Conservation (phyloP, 2,797 vertebrate genomes). For the Leuciscus waleckii region DNA sequence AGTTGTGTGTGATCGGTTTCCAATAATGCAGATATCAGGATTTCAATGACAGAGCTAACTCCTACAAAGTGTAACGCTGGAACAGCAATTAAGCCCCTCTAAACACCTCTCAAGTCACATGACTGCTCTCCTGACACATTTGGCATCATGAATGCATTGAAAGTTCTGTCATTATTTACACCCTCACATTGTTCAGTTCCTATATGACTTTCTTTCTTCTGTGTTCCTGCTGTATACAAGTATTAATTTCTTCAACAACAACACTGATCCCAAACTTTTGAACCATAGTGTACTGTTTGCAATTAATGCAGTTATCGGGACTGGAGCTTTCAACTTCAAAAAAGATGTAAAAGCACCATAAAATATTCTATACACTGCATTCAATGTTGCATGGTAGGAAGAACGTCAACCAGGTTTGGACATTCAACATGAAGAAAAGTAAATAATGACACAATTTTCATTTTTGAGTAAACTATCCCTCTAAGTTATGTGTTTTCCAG, state of each 20-base stretch:
- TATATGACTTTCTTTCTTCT: background rate
- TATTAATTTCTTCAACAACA: background rate
- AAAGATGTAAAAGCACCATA: background rate
- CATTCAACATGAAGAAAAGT: conserved; percentile 4
- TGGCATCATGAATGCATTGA: background rate
- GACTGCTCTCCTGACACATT: background rate
- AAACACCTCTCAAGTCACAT: background rate
- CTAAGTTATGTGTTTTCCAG: conserved; percentile 32
- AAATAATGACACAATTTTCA: conserved; percentile 31
- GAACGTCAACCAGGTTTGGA: background rate
- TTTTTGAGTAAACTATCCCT: conserved; percentile 25
- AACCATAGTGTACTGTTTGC: background rate
- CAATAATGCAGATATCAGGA: conserved; percentile 7
- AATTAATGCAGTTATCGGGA: background rate
- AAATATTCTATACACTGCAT: background rate
- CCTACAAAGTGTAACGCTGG: background rate
- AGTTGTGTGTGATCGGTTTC: background rate
- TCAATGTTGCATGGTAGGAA: background rate
- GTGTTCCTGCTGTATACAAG: too few relatives aligned
- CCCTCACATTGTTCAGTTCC: background rate
- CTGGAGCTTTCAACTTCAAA: background rate
- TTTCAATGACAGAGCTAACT: conserved; percentile 1
- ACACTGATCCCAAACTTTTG: background rate
- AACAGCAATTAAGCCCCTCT: background rate
- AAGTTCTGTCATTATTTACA: background rate